phyloP scores from a whole-genome alignment of 2,888 invertebrate species.

The Dyspetes luteomarginatus region DNA sequence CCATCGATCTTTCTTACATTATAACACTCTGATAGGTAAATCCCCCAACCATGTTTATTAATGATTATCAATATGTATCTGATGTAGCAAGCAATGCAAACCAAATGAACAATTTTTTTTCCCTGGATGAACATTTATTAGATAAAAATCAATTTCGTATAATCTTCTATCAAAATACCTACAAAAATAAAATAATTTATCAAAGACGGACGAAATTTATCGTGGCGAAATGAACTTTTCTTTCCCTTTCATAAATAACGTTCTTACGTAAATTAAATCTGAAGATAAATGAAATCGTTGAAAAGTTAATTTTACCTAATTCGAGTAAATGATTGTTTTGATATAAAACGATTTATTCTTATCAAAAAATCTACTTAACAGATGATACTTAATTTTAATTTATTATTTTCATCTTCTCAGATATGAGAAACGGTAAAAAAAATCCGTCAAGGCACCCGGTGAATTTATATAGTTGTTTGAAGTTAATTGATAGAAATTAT shows the following conservation, averaged over 20 bases:
- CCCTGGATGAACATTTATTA: neutral
- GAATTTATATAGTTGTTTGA: neutral
- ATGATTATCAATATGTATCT: neutral
- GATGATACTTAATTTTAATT: no score
- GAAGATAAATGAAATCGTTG: neutral
- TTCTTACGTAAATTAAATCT: neutral
- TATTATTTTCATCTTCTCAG: no score
- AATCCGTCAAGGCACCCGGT: no score
- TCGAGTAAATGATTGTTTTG: neutral
- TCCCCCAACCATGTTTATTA: conserved; percentile 24
- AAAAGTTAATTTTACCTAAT: neutral
- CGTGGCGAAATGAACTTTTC: neutral
- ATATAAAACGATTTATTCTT: neutral
- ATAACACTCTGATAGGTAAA: conserved; percentile 21
- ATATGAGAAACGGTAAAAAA: no score
- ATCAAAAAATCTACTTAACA: no score
- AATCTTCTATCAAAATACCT: neutral
- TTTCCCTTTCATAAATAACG: no score
- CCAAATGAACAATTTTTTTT: neutral
- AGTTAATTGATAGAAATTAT: no score
- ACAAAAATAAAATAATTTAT: neutral
- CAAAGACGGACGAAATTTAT: neutral
- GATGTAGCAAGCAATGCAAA: neutral
- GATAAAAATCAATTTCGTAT: neutral
- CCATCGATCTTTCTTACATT: conserved; percentile 31